phyloP scores from a whole-genome alignment of 2,113 vertebrate genomes.

The Epinephelus moara region DNA sequence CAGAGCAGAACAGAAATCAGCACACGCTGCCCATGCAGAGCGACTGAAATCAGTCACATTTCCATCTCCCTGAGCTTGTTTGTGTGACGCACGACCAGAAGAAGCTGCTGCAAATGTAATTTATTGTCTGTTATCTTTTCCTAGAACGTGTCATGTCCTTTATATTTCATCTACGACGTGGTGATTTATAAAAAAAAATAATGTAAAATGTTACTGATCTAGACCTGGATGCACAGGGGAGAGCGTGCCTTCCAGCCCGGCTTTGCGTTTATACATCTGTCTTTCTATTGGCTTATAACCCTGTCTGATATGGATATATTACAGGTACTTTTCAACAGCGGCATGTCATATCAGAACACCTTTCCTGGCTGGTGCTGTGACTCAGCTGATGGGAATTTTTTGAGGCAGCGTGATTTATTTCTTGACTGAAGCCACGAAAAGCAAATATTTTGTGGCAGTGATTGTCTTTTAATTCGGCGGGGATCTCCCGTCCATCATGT shows the following conservation, averaged over 20 bases:
- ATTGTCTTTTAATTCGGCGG: slow-evolving; percentile 22
- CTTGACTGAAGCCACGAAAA: not conserved
- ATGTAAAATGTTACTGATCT: not conserved
- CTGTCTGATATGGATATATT: slow-evolving; percentile 17
- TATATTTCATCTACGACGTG: not conserved
- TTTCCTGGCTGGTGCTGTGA: not conserved
- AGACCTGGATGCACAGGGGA: slow-evolving; percentile 2
- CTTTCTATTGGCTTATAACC: slow-evolving; percentile 2
- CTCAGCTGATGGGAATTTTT: slow-evolving; percentile 19
- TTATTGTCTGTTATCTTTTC: slow-evolving; percentile 10
- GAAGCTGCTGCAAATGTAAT: slow-evolving; percentile 6
- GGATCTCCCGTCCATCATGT: slow-evolving; percentile 7
- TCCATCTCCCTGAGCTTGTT: slow-evolving; percentile 10
- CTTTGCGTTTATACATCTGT: not conserved
- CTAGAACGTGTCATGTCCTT: not conserved
- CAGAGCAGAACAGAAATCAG: not conserved
- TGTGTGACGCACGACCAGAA: slow-evolving; percentile 4
- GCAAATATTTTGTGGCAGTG: not conserved
- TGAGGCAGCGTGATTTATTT: not conserved
- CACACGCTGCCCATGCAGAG: slow-evolving; percentile 2
- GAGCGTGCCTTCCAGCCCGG: not conserved
- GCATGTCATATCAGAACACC: not conserved
- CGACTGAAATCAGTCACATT: slow-evolving; percentile 34
- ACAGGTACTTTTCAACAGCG: slow-evolving; percentile 24
- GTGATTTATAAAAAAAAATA: not conserved